Conservation (phyloP, 2,113 vertebrate genomes). For the Hippopotamus amphibius region DNA sequence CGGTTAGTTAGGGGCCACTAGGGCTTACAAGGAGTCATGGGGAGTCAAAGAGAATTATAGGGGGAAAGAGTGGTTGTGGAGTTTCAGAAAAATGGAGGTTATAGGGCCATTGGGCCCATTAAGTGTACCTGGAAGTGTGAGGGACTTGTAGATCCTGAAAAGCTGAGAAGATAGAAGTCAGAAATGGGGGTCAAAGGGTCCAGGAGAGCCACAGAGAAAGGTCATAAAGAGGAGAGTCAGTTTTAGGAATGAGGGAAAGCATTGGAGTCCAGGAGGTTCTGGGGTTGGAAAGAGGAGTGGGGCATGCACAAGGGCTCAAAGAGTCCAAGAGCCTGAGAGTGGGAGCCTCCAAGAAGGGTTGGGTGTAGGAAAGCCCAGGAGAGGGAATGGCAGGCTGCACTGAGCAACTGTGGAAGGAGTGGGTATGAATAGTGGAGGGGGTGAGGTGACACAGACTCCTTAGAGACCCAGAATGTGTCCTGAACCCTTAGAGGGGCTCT, state of each 20-base stretch:
- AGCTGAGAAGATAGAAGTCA: conserved; percentile 38
- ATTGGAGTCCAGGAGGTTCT: neutral
- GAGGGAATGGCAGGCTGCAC: neutral
- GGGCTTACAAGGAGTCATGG: neutral
- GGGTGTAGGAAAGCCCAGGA: neutral
- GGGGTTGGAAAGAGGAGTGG: neutral
- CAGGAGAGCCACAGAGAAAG: conserved; percentile 31
- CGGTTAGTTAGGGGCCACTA: neutral
- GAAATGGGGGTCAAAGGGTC: neutral
- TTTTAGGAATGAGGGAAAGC: neutral
- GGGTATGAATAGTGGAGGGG: neutral
- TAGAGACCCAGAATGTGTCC: neutral
- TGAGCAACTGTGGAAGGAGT: neutral
- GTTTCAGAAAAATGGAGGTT: conserved; percentile 30
- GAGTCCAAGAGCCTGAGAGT: neutral
- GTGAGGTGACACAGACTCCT: neutral
- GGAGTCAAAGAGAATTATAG: neutral
- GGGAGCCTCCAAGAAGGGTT: neutral
- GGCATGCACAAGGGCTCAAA: neutral
- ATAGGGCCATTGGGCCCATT: neutral
- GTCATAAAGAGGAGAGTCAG: neutral
- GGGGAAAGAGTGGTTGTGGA: neutral
- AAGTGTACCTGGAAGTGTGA: neutral
- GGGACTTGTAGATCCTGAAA: neutral
- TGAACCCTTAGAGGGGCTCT: neutral